phyloP scores from a whole-genome alignment of 1,140 invertebrate species.

The Babylonia areolata region DNA sequence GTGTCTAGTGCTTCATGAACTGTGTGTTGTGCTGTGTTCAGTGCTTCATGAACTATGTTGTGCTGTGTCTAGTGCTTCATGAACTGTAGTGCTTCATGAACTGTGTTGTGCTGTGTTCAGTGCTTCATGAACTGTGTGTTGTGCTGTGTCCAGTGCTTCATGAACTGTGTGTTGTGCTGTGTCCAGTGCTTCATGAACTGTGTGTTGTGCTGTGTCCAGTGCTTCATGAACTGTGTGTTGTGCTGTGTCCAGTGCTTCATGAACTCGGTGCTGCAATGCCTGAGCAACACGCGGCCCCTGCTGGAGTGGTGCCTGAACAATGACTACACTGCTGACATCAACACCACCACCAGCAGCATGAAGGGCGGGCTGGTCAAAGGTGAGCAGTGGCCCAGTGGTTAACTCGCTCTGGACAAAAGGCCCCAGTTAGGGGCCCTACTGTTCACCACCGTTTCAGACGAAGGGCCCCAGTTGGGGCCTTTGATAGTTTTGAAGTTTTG shows the following conservation, averaged over 20 bases:
- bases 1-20: slow-evolving; percentile 89
- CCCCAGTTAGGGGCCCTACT: no score
- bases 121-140: no score
- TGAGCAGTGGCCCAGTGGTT: no score
- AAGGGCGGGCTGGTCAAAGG: slow-evolving; percentile 87
- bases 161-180: slow-evolving; percentile 90
- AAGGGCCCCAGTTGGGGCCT: no score
- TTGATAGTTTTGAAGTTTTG: no score
- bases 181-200: background rate
- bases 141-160: slow-evolving; percentile 81
- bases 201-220: background rate
- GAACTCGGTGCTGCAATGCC: slow-evolving; percentile 96
- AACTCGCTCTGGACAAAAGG: no score
- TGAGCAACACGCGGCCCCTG: slow-evolving; percentile 90
- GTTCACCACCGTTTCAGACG: no score
- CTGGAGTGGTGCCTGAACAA: slow-evolving; percentile 86
- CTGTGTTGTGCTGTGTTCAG: background rate
- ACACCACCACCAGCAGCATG: slow-evolving; percentile 86
- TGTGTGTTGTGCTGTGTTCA: slow-evolving; percentile 82
- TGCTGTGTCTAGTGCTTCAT: slow-evolving; percentile 84
- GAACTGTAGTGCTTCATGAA: no score
- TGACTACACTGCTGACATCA: slow-evolving; percentile 83
- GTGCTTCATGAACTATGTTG: background rate
- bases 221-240: background rate
- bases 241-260: slow-evolving; percentile 79